Evolutionary conservation across 2,113 vertebrate genomes (phyloP), one percentile per base, ranked within the genome.

Genomic region (Butorides virescens): DNA sequence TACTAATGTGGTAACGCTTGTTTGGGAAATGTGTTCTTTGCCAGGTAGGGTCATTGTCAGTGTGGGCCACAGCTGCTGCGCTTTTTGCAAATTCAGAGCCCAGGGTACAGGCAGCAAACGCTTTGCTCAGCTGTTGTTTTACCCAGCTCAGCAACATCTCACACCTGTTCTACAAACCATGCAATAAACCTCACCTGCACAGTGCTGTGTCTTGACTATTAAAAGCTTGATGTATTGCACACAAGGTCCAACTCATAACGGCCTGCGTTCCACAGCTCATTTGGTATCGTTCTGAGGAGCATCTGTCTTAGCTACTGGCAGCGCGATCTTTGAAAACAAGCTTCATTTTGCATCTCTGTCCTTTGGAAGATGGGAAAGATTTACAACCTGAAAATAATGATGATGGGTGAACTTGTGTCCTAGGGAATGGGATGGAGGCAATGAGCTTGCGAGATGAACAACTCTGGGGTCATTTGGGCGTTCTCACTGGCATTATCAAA

Each of bases 221-320:
- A 68, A 78, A 50, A 87, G 49, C 65, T 81, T 95, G 96, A 97
- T 95, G 49, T 56, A 95, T 95, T 32, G 86, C 73, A 58, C 58
- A 32, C 65, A 14, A 37, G 46, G 88, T 56, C 92, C 94, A 72
- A 6, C 70, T 80, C 88, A 25, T 93, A 92, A 94, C 3, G 1
- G 92, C 72, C 83, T 47, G 61, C 1, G 17, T 91, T 93, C 16
- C 86, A 94, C 92, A 96, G 88, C 92, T 97, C 95, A 91, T 96
- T 97, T 91, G 91, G 53, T 93, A 39, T 89, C 6, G 0, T 85
- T 93, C 56, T 81, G 76, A 87, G 88, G 46, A 87, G 62, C 91
- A 96, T 97, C 92, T 85, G 86, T 97, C 96, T 95, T 86, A 95
- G 83, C 83, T 63, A 36, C 88, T 91, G 96, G 86, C 95, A 85